Evolutionary conservation across 1,140 invertebrate species (phyloP).

Genomic region (Fragariocoptes setiger): DNA sequence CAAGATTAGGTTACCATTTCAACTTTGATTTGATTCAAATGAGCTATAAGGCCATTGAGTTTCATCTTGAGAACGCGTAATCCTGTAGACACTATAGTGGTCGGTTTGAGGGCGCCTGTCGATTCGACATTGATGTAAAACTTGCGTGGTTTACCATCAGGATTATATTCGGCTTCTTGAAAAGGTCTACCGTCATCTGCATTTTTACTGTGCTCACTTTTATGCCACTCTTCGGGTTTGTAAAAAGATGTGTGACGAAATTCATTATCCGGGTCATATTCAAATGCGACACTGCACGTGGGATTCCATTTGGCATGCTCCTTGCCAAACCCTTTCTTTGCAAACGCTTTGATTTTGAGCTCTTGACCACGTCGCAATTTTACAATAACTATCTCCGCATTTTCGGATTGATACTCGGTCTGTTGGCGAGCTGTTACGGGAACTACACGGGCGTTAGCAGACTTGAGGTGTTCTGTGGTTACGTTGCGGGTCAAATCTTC

Average conservation of each 20-base stretch:
- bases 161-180: constrained; percentile 60
- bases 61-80: constrained; percentile 77
- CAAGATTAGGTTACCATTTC: constrained; percentile 28
- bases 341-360: constrained; percentile 73
- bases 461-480: constrained; percentile 81
- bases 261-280: constrained; percentile 96
- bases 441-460: constrained; percentile 55
- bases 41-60: constrained; percentile 69
- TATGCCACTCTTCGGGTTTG: constrained; percentile 97
- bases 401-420: constrained; percentile 47
- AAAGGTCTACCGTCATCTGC: constrained; percentile 31
- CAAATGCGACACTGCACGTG: constrained; percentile 83
- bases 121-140: constrained; percentile 92
- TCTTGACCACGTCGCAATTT: constrained; percentile 93
- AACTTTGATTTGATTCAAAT: constrained; percentile 50
- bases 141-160: constrained; percentile 77
- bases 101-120: constrained; percentile 63
- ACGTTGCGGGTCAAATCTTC: constrained; percentile 76
- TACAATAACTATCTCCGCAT: constrained; percentile 67
- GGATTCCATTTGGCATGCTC: constrained; percentile 99
- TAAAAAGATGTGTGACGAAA: constrained; percentile 83
- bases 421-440: constrained; percentile 23
- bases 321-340: constrained; percentile 79
- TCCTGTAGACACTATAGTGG: constrained; percentile 85
- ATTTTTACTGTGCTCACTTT: constrained; percentile 77